phyloP scores from a whole-genome alignment of 2,113 vertebrate species.

The Rhea pennata region DNA sequence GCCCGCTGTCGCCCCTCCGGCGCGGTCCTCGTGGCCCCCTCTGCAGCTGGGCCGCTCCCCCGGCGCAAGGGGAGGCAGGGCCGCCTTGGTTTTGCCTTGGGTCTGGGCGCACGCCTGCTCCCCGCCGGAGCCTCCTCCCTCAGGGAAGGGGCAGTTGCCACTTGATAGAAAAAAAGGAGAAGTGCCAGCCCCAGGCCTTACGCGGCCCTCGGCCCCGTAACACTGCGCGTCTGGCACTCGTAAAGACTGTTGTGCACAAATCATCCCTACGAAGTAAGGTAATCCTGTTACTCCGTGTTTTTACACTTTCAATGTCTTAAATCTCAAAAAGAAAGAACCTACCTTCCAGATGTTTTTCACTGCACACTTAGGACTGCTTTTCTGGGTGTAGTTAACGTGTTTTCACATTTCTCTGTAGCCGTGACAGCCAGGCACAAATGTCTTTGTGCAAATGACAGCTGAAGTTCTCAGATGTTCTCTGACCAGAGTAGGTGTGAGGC shows the following conservation, averaged over 20 bases:
- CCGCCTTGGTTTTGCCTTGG: accelerated
- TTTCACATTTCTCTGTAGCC: neutral
- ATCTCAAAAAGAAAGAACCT: neutral
- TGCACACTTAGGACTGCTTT: neutral
- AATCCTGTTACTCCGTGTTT: neutral
- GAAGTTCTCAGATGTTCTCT: neutral
- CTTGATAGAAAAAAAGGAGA: neutral
- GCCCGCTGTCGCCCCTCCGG: too few relatives aligned
- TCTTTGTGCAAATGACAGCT: neutral
- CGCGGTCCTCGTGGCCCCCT: too few relatives aligned
- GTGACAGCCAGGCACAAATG: neutral
- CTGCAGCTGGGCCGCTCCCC: too few relatives aligned
- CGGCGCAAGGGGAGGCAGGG: accelerated
- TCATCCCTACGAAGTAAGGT: neutral
- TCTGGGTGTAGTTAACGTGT: neutral
- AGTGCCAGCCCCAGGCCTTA: neutral
- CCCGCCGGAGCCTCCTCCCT: neutral
- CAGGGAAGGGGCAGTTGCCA: accelerated
- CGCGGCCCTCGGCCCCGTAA: neutral
- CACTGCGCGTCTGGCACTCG: accelerated
- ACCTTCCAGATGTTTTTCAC: neutral
- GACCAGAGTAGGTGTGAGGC: neutral
- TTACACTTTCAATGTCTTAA: neutral
- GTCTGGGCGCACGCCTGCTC: accelerated
- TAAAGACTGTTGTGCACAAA: neutral